phyloP scores from a whole-genome alignment of 2,113 vertebrate genomes.

The Aldabrachelys gigantea region DNA sequence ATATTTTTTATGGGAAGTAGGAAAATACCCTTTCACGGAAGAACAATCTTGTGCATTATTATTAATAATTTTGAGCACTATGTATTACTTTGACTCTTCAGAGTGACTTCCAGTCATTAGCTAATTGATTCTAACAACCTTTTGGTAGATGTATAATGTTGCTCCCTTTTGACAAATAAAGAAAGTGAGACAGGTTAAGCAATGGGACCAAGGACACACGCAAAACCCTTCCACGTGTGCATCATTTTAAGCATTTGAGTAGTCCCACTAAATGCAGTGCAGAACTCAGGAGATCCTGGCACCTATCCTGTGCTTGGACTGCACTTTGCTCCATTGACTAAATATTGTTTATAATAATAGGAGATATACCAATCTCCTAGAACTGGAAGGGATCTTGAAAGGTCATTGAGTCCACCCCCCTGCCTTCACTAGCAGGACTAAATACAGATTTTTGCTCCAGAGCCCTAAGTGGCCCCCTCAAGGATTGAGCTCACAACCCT shows the following conservation, averaged over 20 bases:
- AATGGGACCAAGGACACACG: accelerated
- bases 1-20: not conserved
- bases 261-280: not conserved
- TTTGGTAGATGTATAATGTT: not conserved
- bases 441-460: too few relatives aligned
- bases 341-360: not conserved
- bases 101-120: not conserved
- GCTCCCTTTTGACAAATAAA: accelerated
- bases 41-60: not conserved
- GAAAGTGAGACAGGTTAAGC: not conserved
- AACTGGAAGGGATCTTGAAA: too few relatives aligned
- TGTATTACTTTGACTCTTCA: not conserved
- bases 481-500: too few relatives aligned
- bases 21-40: not conserved
- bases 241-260: not conserved
- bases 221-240: not conserved
- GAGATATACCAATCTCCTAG: too few relatives aligned
- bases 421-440: too few relatives aligned
- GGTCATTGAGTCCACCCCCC: too few relatives aligned
- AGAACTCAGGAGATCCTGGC: not conserved
- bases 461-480: too few relatives aligned
- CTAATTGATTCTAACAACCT: not conserved
- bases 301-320: not conserved
- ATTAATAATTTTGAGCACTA: not conserved
- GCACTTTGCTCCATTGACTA: accelerated